Evolutionary conservation across 2,888 invertebrate genomes (phyloP).

Genomic region (Zaprionus lineosus): DNA sequence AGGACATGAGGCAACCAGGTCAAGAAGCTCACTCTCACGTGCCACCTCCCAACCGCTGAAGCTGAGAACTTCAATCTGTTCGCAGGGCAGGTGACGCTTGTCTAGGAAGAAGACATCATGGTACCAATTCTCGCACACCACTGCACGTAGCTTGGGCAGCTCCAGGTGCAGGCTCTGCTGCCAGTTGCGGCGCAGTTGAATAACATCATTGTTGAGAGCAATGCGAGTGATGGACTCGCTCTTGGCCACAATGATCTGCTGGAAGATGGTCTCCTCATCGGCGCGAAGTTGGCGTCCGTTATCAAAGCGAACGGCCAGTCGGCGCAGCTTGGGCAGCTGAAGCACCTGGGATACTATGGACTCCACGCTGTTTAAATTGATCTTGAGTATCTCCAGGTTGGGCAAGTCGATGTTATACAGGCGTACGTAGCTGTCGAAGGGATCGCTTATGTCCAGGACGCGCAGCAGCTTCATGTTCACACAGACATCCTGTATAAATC

Average conservation of each 20-base stretch:
- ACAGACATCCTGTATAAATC: conserved; percentile 63
- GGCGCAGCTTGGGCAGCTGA: conserved; percentile 56
- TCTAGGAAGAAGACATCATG: conserved; percentile 65
- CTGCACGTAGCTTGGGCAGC: conserved; percentile 51
- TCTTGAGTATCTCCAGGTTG: conserved; percentile 64
- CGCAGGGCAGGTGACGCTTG: conserved; percentile 54
- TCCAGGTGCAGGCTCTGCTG: conserved; percentile 52
- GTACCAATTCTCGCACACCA: conserved; percentile 66
- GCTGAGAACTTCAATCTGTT: conserved; percentile 61
- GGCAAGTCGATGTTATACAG: conserved; percentile 60
- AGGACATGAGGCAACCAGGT: conserved; percentile 54
- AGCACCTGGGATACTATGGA: conserved; percentile 51
- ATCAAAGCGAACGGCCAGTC: conserved; percentile 54
- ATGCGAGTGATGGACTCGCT: conserved; percentile 61
- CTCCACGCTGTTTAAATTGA: conserved; percentile 63
- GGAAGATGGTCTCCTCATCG: conserved; percentile 65
- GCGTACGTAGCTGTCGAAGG: conserved; percentile 56
- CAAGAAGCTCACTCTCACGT: conserved; percentile 48
- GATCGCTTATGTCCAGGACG: conserved; percentile 63
- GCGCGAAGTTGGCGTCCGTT: conserved; percentile 63
- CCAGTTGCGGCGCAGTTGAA: conserved; percentile 56
- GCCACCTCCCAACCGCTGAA: conserved; percentile 69
- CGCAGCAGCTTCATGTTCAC: conserved; percentile 47
- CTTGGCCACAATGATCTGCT: conserved; percentile 65
- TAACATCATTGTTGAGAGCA: conserved; percentile 66